Conservation (phyloP, 2,113 vertebrate genomes). For the Zosterops borbonicus region DNA sequence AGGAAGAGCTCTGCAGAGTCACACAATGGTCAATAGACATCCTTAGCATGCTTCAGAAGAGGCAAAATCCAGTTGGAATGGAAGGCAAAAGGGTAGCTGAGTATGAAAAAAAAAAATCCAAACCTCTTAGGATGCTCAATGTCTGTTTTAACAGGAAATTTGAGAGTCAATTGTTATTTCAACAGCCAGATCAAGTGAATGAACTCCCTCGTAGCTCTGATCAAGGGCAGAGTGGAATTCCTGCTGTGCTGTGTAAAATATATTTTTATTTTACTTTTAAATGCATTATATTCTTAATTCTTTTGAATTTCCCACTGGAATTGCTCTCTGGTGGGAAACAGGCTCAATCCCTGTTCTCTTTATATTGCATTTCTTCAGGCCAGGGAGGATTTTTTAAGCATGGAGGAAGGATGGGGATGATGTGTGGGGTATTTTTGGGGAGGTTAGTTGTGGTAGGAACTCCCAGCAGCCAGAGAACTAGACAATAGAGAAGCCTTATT, state of each 20-base stretch:
- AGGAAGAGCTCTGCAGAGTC: neutral
- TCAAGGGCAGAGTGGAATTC: neutral
- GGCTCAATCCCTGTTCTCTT: neutral
- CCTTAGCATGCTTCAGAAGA: neutral
- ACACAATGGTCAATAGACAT: neutral
- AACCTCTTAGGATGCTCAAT: neutral
- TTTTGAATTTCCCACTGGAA: neutral
- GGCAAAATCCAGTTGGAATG: neutral
- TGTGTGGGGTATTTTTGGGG: fast-evolving
- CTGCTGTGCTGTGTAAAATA: neutral
- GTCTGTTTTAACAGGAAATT: neutral
- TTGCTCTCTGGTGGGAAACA: neutral
- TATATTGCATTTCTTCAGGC: neutral
- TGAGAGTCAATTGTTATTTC: neutral
- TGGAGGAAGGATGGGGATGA: too few species aligned
- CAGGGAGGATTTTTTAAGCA: neutral
- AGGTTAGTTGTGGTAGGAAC: neutral
- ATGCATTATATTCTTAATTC: neutral
- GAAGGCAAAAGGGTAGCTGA: neutral
- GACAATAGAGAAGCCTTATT: neutral
- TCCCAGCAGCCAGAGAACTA: neutral
- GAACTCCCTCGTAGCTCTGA: neutral
- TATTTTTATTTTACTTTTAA: neutral
- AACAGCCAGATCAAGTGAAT: neutral
- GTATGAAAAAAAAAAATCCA: neutral